Conservation (phyloP, 2,797 vertebrate genomes). For the Aulostomus chinensis region DNA sequence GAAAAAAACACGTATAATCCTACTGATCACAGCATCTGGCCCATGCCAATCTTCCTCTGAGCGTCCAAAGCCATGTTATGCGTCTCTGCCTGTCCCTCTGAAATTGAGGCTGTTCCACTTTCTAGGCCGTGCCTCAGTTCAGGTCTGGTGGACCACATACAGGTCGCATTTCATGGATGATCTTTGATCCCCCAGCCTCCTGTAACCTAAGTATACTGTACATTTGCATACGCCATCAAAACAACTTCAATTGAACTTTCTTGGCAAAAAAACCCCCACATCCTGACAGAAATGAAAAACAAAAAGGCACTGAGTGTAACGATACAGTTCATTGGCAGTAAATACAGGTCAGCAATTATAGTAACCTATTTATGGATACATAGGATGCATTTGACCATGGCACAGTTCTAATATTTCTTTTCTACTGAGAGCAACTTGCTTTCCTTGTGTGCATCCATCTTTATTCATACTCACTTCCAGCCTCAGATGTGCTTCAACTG, state of each 20-base stretch:
- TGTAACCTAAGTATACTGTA: constrained; percentile 10
- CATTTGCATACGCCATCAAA: background rate
- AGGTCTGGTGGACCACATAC: constrained; percentile 31
- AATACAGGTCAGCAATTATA: too few relatives aligned
- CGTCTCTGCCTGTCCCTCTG: constrained; percentile 18
- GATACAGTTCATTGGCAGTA: too few relatives aligned
- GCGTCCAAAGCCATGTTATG: constrained; percentile 15
- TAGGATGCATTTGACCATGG: too few relatives aligned
- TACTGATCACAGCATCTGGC: constrained; percentile 7
- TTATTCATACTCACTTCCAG: too few relatives aligned
- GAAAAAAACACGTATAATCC: background rate
- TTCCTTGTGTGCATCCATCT: too few relatives aligned
- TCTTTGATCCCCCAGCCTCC: constrained; percentile 37
- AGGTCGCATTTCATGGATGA: constrained; percentile 67
- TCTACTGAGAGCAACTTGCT: too few relatives aligned
- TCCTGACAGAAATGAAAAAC: too few relatives aligned
- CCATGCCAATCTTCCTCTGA: constrained; percentile 1
- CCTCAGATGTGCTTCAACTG: too few relatives aligned
- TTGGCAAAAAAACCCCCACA: too few relatives aligned
- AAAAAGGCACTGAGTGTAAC: too few relatives aligned
- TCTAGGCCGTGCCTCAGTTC: constrained; percentile 35
- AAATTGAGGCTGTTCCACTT: constrained; percentile 43
- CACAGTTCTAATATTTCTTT: too few relatives aligned
- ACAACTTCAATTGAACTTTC: background rate
- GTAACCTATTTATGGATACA: too few relatives aligned